Conservation (phyloP, 2,797 vertebrate species). For the Xenentodon cancila region DNA sequence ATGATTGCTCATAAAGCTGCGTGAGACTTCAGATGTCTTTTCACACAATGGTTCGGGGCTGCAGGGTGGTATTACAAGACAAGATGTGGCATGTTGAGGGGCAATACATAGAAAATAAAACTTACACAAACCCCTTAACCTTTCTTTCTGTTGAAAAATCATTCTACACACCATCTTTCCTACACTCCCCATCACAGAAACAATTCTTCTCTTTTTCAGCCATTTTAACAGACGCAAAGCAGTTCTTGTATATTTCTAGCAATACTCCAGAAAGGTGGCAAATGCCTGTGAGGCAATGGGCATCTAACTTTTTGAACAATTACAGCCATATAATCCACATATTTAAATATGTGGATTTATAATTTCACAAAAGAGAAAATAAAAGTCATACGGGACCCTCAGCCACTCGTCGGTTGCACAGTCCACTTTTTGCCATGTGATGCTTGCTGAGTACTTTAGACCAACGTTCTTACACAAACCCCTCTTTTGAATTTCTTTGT, state of each 20-base stretch:
- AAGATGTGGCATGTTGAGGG: constrained; percentile 39
- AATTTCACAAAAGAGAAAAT: no score
- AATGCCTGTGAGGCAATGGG: no score
- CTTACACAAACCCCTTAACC: not conserved
- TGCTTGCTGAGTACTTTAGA: no score
- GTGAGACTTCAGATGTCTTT: constrained; percentile 16
- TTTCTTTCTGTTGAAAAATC: constrained; percentile 5
- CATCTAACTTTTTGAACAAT: no score
- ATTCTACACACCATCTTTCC: not conserved
- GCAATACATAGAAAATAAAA: constrained; percentile 30
- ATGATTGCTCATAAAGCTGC: constrained; percentile 5
- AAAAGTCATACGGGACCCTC: no score
- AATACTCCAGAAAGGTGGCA: not conserved
- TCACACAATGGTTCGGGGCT: constrained; percentile 16
- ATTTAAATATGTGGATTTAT: no score
- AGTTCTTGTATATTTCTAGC: not conserved
- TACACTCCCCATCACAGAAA: not conserved
- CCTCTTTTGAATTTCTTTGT: no score
- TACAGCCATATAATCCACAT: no score
- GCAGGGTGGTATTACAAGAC: constrained; percentile 20
- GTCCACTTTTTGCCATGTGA: no score
- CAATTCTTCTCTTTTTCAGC: not conserved
- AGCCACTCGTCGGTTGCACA: no score
- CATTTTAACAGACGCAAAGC: not conserved
- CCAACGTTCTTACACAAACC: no score